phyloP scores from a whole-genome alignment of 2,888 invertebrate genomes.

The Tetropium fuscum region DNA sequence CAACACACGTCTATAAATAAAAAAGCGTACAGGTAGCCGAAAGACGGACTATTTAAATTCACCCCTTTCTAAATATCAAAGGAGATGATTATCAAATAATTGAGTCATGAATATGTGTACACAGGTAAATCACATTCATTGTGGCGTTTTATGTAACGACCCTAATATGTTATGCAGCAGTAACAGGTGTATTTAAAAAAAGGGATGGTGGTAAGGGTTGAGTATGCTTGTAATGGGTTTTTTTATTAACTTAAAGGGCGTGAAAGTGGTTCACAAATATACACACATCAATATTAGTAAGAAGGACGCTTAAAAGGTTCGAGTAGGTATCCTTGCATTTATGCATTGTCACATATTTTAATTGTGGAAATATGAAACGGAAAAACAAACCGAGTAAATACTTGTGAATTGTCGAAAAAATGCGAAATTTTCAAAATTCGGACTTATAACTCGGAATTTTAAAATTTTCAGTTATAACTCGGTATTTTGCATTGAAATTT shows the following conservation, averaged over 20 bases:
- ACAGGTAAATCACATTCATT: constrained; percentile 15
- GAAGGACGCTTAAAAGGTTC: too few species aligned
- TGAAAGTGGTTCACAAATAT: background rate
- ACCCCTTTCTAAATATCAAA: constrained; percentile 50
- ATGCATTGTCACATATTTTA: too few species aligned
- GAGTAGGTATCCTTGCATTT: too few species aligned
- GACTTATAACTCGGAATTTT: too few species aligned
- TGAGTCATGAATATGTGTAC: constrained; percentile 8
- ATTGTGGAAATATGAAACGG: too few species aligned
- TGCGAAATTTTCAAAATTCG: too few species aligned
- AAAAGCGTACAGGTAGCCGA: constrained; percentile 47
- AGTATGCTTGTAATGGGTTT: background rate
- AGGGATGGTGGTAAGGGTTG: constrained; percentile 13
- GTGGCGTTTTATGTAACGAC: background rate
- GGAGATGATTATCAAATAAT: constrained; percentile 39
- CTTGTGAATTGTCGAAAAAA: too few species aligned
- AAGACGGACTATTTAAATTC: constrained; percentile 49
- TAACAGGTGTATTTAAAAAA: constrained; percentile 19
- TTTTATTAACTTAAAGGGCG: constrained; percentile 7
- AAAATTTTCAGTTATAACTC: too few species aligned
- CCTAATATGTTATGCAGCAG: constrained; percentile 11
- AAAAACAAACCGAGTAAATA: too few species aligned
- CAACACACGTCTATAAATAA: constrained; percentile 39
- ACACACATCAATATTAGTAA: background rate
- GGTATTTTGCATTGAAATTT: too few species aligned